These are phyloP conservation scores for Diachasma alloeum DNA, from an alignment of 1,140 invertebrate genomes.

Conservation along the genomic window DNA sequence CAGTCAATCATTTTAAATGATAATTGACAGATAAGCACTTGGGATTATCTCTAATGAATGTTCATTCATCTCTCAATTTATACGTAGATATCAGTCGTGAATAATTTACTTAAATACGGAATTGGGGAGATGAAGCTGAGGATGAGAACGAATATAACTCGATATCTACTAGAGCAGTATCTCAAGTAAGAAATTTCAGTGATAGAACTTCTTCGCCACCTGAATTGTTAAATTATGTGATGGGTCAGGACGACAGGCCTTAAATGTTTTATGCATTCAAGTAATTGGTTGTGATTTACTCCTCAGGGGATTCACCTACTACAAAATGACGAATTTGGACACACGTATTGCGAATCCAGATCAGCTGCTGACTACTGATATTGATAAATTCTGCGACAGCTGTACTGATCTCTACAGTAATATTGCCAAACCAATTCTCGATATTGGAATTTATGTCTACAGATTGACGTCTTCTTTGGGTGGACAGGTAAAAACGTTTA, in stretches of 20 bases:
- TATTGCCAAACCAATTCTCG: slow-evolving; percentile 94
- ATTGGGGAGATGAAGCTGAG: slow-evolving; percentile 92
- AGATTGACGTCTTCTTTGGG: slow-evolving; percentile 87
- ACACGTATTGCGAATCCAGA: slow-evolving; percentile 95
- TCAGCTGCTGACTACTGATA: slow-evolving; percentile 94
- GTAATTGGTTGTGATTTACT: slow-evolving; percentile 33
- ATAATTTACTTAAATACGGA: slow-evolving; percentile 93
- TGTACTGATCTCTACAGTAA: slow-evolving; percentile 96
- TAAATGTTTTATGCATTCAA: not conserved
- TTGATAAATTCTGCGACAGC: slow-evolving; percentile 96
- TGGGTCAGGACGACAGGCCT: not conserved
- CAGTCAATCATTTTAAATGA: not conserved
- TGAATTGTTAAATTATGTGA: too few relatives aligned
- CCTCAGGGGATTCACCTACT: slow-evolving; percentile 93
- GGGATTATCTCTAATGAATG: not conserved
- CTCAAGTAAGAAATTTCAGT: slow-evolving; percentile 77
- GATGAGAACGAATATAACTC: slow-evolving; percentile 88
- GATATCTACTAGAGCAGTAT: slow-evolving; percentile 90
- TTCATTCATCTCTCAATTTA: slow-evolving; percentile 42
- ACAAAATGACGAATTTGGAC: slow-evolving; percentile 96
- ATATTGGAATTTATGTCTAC: slow-evolving; percentile 94
- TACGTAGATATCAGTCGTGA: slow-evolving; percentile 84
- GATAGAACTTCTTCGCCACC: not conserved
- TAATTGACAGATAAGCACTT: too few relatives aligned
- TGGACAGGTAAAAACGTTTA: slow-evolving; percentile 65